A percentile compares a stretch with the other conserved stretches of the same genome.
Conservation (phyloP, 2,888 invertebrate species). For the Acronicta aceris region DNA sequence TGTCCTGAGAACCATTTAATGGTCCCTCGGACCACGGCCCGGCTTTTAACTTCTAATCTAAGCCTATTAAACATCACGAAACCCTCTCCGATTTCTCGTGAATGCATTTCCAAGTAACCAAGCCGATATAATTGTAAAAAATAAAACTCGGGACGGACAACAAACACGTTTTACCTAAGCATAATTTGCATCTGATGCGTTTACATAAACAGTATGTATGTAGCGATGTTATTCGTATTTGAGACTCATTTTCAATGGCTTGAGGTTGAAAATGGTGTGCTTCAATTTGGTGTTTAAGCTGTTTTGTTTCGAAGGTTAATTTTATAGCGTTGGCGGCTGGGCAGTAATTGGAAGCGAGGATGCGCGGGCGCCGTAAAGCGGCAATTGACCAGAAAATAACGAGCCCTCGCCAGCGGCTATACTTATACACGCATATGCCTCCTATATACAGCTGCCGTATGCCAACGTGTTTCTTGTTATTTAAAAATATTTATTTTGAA, state of each 20-base stretch:
- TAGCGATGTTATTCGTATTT: conserved; percentile 22
- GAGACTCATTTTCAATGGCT: conserved; percentile 24
- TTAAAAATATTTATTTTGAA: conserved; percentile 70
- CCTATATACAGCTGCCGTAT: conserved; percentile 82
- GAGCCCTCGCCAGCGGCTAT: conserved; percentile 77
- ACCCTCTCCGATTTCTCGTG: conserved; percentile 84
- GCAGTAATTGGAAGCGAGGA: conserved; percentile 88
- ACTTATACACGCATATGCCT: conserved; percentile 74
- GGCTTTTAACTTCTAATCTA: conserved; percentile 88
- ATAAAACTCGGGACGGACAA: conserved; percentile 85
- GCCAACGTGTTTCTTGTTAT: conserved; percentile 72
- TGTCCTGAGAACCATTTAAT: conserved; percentile 81
- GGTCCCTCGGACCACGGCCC: conserved; percentile 71
- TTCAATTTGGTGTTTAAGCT: conserved; percentile 52
- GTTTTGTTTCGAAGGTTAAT: conserved; percentile 57
- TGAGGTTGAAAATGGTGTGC: conserved; percentile 41
- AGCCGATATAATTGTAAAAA: conserved; percentile 88
- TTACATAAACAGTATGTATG: conserved; percentile 39
- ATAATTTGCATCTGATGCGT: conserved; percentile 82
- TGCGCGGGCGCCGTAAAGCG: conserved; percentile 88
- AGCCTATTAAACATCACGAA: conserved; percentile 87
- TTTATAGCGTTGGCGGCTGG: conserved; percentile 88
- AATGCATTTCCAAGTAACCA: conserved; percentile 88
- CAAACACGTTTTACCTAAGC: conserved; percentile 88
- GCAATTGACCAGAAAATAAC: conserved; percentile 90